Percentiles rank a stretch among this genome's conserved stretches.
These are phyloP conservation scores for Brevimyrus niger DNA, from an alignment of 2,113 vertebrate species.

Conservation along the genomic window DNA sequence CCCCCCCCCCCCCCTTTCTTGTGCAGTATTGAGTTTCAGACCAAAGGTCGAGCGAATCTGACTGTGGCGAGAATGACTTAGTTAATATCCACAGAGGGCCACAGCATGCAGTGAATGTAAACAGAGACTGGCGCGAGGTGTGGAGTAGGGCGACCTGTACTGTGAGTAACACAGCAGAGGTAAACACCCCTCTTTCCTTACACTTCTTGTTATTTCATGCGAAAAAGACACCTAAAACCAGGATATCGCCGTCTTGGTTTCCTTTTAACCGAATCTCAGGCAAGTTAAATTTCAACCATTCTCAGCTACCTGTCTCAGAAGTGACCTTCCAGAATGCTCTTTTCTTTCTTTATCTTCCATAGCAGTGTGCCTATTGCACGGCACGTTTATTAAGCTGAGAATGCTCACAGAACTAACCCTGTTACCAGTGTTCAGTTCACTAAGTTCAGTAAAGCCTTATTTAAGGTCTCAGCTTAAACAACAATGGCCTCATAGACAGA, in stretches of 20 bases:
- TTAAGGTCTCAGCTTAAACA: background rate
- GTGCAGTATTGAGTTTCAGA: background rate
- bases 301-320: background rate
- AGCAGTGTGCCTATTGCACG: background rate
- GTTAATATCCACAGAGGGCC: conserved; percentile 3
- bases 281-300: background rate
- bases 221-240: background rate
- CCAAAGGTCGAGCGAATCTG: background rate
- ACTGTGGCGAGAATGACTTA: background rate
- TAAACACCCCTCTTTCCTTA: background rate
- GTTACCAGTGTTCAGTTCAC: background rate
- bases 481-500: background rate
- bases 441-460: background rate
- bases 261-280: background rate
- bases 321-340: background rate
- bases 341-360: background rate
- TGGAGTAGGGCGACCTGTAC: background rate
- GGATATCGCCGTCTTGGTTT: background rate
- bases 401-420: background rate
- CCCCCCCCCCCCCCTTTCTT: background rate
- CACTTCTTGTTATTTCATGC: background rate
- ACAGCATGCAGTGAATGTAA: background rate
- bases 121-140: background rate
- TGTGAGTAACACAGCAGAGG: background rate
- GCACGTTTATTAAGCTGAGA: background rate